phyloP scores from a whole-genome alignment of 2,888 invertebrate species.

The Tetropium fuscum region DNA sequence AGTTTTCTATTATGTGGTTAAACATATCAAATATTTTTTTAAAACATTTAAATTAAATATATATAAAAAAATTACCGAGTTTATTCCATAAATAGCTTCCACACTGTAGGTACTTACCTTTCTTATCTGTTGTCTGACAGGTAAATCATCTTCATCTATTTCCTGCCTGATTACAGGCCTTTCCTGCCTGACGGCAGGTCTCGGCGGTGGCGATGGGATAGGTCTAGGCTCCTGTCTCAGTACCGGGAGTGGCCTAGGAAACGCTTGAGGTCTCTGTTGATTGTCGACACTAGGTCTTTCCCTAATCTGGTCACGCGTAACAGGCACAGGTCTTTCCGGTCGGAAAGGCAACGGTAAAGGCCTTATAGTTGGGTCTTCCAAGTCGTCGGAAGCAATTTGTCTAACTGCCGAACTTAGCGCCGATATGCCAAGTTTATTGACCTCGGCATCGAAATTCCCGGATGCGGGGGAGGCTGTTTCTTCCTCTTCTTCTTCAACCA shows the following conservation, averaged over 20 bases:
- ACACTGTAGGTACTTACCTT: constrained; percentile 40
- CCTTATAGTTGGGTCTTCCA: constrained; percentile 28
- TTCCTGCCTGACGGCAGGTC: constrained; percentile 22
- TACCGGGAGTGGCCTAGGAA: constrained; percentile 35
- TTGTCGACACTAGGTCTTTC: constrained; percentile 49
- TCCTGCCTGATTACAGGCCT: constrained; percentile 50
- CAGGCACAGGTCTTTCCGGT: constrained; percentile 60
- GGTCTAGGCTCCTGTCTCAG: constrained; percentile 23
- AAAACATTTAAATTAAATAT: too few species aligned
- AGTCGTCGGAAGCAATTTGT: constrained; percentile 44
- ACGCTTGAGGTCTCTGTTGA: constrained; percentile 25
- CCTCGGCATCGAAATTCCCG: constrained; percentile 58
- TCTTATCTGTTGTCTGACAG: constrained; percentile 43
- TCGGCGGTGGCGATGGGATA: constrained; percentile 23
- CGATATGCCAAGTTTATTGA: constrained; percentile 55
- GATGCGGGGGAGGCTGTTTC: constrained; percentile 61
- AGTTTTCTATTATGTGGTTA: too few species aligned
- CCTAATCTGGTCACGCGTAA: constrained; percentile 57
- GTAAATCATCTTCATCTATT: constrained; percentile 41
- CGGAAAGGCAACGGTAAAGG: constrained; percentile 55
- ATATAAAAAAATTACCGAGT: too few species aligned
- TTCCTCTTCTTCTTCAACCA: constrained; percentile 77
- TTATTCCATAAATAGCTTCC: too few species aligned
- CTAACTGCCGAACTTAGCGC: constrained; percentile 50
- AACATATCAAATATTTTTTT: too few species aligned